phyloP scores from a whole-genome alignment of 2,797 vertebrate species.

The Cyprinodon diabolis region DNA sequence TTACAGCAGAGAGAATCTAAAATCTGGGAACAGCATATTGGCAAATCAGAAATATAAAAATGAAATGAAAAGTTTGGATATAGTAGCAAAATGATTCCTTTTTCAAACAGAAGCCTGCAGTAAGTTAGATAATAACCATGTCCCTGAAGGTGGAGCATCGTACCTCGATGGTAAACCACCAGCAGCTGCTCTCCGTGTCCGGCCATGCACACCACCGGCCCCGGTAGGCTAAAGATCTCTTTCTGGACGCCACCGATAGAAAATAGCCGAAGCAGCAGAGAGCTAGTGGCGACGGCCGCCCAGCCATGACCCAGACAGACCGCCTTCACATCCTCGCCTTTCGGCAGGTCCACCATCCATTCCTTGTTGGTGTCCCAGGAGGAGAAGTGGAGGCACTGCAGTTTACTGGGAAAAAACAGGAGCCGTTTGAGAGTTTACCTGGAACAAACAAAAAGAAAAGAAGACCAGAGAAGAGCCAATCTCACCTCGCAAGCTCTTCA shows the following conservation, averaged over 20 bases:
- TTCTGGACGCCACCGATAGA: conserved; percentile 91
- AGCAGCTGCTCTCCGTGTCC: conserved; percentile 92
- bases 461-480: not conserved
- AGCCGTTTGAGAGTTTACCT: not conserved
- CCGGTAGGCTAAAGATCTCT: conserved; percentile 90
- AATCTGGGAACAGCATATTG: too few relatives aligned
- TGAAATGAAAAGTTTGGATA: too few relatives aligned
- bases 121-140: too few relatives aligned
- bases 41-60: too few relatives aligned
- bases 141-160: not conserved
- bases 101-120: too few relatives aligned
- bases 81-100: too few relatives aligned
- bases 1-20: too few relatives aligned
- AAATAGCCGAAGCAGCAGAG: conserved; percentile 86
- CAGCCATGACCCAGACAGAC: conserved; percentile 93
- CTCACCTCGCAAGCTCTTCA: conserved; percentile 89
- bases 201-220: conserved; percentile 90
- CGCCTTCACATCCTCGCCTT: conserved; percentile 85
- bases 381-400: conserved; percentile 95
- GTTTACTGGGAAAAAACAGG: conserved; percentile 81
- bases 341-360: conserved; percentile 93
- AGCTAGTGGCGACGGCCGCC: conserved; percentile 88
- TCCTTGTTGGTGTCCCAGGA: conserved; percentile 97
- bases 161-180: conserved; percentile 90
- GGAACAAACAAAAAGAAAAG: too few relatives aligned